Evolutionary conservation across 2,888 invertebrate genomes (phyloP).

Genomic region (Spialia ferax): DNA sequence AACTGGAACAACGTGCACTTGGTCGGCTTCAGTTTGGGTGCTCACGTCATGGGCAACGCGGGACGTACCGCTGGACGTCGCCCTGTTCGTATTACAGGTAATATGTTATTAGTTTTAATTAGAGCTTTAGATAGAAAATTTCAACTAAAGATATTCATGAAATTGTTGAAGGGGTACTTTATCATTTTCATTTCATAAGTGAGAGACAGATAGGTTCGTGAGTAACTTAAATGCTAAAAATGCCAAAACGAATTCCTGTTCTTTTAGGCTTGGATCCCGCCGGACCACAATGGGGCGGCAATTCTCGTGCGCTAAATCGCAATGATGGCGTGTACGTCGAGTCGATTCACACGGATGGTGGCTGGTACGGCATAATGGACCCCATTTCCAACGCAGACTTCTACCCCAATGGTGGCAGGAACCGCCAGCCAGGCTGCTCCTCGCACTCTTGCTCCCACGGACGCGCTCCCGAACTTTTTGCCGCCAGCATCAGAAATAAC

Average conservation of each 20-base stretch:
- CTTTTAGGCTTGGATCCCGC: too few relatives aligned
- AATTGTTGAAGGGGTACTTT: too few relatives aligned
- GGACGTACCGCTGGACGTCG: background rate
- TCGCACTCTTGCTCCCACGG: background rate
- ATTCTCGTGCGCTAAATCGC: background rate
- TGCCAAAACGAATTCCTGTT: too few relatives aligned
- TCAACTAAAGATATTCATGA: too few relatives aligned
- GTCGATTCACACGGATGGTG: background rate
- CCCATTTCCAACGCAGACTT: background rate
- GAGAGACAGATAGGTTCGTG: too few relatives aligned
- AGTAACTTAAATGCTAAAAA: too few relatives aligned
- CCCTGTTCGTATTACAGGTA: background rate
- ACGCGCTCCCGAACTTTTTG: background rate
- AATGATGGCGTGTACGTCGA: background rate
- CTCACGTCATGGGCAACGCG: constrained; percentile 2
- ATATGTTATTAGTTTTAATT: background rate
- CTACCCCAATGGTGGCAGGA: background rate
- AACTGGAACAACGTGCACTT: constrained; percentile 8
- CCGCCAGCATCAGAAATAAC: background rate
- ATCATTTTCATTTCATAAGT: too few relatives aligned
- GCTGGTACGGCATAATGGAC: background rate
- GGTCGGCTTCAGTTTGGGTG: background rate
- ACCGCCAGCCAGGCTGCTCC: background rate
- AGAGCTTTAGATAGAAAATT: too few relatives aligned
- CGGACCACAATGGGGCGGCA: background rate